Conservation (phyloP, 2,113 vertebrate species). For the Dipodomys stephensi region DNA sequence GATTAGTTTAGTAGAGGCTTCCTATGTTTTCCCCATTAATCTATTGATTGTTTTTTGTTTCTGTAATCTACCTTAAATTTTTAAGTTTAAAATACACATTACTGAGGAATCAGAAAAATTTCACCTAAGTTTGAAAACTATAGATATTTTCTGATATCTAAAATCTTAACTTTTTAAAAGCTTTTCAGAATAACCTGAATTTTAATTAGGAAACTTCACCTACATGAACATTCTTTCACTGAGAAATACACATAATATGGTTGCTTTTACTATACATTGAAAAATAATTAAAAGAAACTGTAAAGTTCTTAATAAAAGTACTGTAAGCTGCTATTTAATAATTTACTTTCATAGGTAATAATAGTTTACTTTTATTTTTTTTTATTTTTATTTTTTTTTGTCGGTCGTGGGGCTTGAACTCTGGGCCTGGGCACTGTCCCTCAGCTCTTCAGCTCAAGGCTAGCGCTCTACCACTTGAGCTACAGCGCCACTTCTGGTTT, state of each 20-base stretch:
- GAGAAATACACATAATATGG: not conserved
- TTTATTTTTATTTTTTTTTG: too few species aligned
- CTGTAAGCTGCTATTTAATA: not conserved
- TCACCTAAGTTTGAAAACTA: slow-evolving; percentile 49
- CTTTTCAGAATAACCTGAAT: slow-evolving; percentile 43
- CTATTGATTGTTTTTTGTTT: slow-evolving; percentile 33
- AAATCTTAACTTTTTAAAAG: not conserved
- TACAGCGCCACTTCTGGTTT: too few species aligned
- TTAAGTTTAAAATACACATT: slow-evolving; percentile 18
- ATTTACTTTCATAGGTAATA: slow-evolving; percentile 37
- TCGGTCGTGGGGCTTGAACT: too few species aligned
- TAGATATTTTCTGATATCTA: not conserved
- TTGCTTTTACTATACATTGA: slow-evolving; percentile 42
- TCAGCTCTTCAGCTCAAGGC: too few species aligned
- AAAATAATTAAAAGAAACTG: slow-evolving; percentile 37
- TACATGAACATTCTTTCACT: slow-evolving; percentile 38
- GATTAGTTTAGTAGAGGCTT: slow-evolving; percentile 25
- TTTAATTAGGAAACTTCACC: slow-evolving; percentile 45
- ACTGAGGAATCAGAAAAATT: slow-evolving; percentile 22
- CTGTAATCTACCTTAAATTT: not conserved
- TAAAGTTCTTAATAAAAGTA: slow-evolving; percentile 50
- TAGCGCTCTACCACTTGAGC: too few species aligned
- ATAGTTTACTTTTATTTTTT: not conserved
- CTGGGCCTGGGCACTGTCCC: too few species aligned
- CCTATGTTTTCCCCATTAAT: not conserved